These are phyloP conservation scores for Bemisia tabaci DNA, from an alignment of 1,140 invertebrate genomes.

Conservation along the genomic window DNA sequence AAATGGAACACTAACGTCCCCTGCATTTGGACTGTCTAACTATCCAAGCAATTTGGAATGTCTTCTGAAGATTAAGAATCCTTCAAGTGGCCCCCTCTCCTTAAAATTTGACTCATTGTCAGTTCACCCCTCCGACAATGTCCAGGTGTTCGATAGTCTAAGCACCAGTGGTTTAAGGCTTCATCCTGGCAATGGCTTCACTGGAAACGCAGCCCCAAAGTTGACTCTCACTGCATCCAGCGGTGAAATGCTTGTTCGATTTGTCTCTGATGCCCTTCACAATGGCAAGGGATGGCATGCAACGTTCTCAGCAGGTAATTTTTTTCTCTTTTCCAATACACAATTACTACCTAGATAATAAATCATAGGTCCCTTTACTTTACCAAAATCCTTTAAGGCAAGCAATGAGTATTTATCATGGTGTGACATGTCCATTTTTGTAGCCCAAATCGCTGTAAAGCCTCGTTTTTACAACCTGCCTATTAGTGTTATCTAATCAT, in stretches of 20 bases:
- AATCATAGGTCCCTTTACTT: too few relatives aligned
- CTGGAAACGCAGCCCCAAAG: slow-evolving; percentile 58
- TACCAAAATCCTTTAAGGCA: too few relatives aligned
- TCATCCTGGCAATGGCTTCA: slow-evolving; percentile 80
- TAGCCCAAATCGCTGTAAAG: too few relatives aligned
- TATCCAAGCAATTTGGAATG: slow-evolving; percentile 91
- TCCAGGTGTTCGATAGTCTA: slow-evolving; percentile 74
- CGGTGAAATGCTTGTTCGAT: slow-evolving; percentile 79
- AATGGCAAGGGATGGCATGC: slow-evolving; percentile 74
- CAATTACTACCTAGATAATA: too few relatives aligned
- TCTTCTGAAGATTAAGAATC: slow-evolving; percentile 72
- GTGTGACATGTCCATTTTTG: too few relatives aligned
- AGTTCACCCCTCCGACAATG: slow-evolving; percentile 71
- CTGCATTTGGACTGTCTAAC: slow-evolving; percentile 64
- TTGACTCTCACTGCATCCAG: slow-evolving; percentile 83
- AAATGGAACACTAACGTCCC: slow-evolving; percentile 75
- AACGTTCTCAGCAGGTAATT: slow-evolving; percentile 72
- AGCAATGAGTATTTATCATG: too few relatives aligned
- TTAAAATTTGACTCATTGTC: slow-evolving; percentile 75
- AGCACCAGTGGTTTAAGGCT: slow-evolving; percentile 70
- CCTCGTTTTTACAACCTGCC: too few relatives aligned
- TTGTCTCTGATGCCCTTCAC: slow-evolving; percentile 75
- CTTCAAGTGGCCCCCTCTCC: slow-evolving; percentile 65
- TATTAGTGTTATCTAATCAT: too few relatives aligned
- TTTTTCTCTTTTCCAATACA: slow-evolving; percentile 4